phyloP scores from a whole-genome alignment of 2,113 vertebrate species.

The Silurus glanis region DNA sequence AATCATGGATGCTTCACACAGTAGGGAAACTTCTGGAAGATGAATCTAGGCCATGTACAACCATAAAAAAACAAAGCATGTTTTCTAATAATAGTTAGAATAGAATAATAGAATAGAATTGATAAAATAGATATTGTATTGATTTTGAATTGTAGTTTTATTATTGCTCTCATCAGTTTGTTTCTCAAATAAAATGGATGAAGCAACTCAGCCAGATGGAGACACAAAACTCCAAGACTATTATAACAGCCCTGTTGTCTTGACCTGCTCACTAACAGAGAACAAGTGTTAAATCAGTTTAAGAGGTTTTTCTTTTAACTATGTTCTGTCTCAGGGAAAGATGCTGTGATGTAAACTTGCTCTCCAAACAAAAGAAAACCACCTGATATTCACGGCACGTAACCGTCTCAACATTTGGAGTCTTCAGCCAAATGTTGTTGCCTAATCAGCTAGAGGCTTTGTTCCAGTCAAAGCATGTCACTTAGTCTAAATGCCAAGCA shows the following conservation, averaged over 20 bases:
- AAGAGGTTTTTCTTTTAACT: neutral
- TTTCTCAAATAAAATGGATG: neutral
- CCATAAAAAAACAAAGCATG: neutral
- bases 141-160: neutral
- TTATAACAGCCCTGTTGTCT: neutral
- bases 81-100: too few relatives aligned
- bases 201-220: neutral
- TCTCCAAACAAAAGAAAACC: constrained; percentile 2
- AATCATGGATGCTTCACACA: constrained; percentile 1
- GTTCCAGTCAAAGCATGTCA: constrained; percentile 26
- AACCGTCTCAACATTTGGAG: neutral
- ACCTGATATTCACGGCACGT: neutral
- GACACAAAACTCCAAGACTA: neutral
- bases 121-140: neutral
- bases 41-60: neutral
- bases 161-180: neutral
- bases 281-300: neutral
- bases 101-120: neutral
- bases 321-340: neutral
- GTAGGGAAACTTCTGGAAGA: neutral
- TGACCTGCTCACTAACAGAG: neutral
- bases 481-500: neutral
- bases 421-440: constrained; percentile 12
- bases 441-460: constrained; percentile 3
- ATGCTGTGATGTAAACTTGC: neutral